Percentiles rank a stretch among this genome's conserved stretches.
phyloP scores from a whole-genome alignment of 2,797 vertebrate species.

The Orientallactaga sibirica region DNA sequence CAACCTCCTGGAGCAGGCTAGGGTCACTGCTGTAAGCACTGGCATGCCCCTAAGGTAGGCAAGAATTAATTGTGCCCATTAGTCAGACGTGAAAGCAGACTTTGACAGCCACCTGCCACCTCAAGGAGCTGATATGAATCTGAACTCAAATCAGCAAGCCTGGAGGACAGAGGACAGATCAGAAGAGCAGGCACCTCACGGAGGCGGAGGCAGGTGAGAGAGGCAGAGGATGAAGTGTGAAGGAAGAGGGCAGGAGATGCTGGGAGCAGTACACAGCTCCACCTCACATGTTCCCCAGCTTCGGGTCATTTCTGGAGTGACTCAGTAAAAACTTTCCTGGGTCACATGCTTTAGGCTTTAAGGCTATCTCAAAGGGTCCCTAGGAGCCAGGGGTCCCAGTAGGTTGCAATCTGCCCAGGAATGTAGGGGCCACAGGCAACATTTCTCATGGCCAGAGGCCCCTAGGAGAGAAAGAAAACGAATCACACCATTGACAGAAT shows the following conservation, averaged over 20 bases:
- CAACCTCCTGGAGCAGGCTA: neutral
- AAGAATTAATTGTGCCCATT: neutral
- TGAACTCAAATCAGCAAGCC: neutral
- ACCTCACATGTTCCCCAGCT: neutral
- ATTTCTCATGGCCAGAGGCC: neutral
- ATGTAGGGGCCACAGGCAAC: neutral
- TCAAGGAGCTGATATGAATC: neutral
- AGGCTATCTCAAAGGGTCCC: neutral
- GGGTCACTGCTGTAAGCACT: neutral
- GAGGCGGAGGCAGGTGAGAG: neutral
- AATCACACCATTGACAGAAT: too few relatives aligned
- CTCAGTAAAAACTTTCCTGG: rapidly evolving
- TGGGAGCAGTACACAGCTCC: neutral
- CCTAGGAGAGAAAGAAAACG: neutral
- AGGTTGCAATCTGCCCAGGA: neutral
- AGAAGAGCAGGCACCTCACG: too few relatives aligned
- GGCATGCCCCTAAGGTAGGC: rapidly evolving
- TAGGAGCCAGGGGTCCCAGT: neutral
- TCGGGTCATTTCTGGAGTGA: neutral
- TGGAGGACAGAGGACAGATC: too few relatives aligned
- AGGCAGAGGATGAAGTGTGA: too few relatives aligned
- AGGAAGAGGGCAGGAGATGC: neutral
- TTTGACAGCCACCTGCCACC: neutral
- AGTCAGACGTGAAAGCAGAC: neutral
- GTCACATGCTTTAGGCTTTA: neutral